Percentiles rank a stretch among this genome's conserved stretches.
Evolutionary conservation across 2,797 vertebrate genomes (phyloP).

Genomic region (Trematomus bernacchii): DNA sequence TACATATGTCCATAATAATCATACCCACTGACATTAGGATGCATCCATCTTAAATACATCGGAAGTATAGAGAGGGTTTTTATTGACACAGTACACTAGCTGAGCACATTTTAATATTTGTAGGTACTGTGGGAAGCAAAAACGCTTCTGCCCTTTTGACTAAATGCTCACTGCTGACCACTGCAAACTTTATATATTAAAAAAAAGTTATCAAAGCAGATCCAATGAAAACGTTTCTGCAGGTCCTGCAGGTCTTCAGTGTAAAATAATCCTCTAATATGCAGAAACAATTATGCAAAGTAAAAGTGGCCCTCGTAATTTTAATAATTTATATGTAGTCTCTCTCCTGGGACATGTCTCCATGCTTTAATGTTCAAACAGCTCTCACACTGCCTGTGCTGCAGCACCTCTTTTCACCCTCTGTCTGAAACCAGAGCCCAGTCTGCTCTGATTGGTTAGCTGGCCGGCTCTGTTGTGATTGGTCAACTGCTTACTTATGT

Average conservation of each 20-base stretch:
- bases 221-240: not conserved
- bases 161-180: conserved; percentile 14
- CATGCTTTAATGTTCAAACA: no score
- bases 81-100: not conserved
- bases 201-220: not conserved
- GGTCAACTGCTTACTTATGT: no score
- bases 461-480: no score
- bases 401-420: no score
- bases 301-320: not conserved
- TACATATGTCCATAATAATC: not conserved
- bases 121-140: not conserved
- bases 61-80: not conserved
- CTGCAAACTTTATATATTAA: not conserved
- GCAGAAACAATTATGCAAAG: not conserved
- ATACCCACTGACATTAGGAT: not conserved
- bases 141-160: conserved; percentile 14
- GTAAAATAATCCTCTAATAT: not conserved
- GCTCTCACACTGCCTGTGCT: no score
- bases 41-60: not conserved
- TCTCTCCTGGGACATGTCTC: not conserved
- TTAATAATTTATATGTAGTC: no score
- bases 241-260: not conserved
- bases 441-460: no score
- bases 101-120: not conserved
- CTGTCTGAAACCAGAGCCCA: no score